Conservation (phyloP, 2,797 vertebrate genomes). For the Periophthalmus magnuspinnatus region DNA sequence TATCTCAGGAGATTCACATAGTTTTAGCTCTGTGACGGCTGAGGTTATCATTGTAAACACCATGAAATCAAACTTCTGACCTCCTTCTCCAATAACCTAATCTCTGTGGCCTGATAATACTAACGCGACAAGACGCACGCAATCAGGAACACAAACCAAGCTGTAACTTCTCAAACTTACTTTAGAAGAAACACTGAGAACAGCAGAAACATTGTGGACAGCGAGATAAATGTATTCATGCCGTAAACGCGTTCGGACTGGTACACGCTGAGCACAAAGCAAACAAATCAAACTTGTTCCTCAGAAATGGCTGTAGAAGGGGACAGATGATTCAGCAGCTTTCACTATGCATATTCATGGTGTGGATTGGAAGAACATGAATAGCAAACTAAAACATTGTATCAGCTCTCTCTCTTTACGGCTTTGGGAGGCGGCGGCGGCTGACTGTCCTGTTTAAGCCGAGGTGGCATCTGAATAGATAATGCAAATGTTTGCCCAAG, state of each 20-base stretch:
- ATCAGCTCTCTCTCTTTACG: slow-evolving; percentile 18
- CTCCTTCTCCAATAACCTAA: not conserved
- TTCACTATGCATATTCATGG: slow-evolving; percentile 16
- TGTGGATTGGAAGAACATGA: slow-evolving; percentile 19
- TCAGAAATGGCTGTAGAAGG: slow-evolving; percentile 5
- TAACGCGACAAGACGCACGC: not conserved
- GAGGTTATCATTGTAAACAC: not conserved
- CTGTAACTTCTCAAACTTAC: not conserved
- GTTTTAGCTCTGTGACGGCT: too few species aligned
- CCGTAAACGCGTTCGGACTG: not conserved
- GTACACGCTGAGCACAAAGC: not conserved
- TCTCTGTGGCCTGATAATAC: not conserved
- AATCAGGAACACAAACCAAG: not conserved
- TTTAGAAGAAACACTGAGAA: not conserved
- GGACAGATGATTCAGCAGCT: slow-evolving; percentile 12
- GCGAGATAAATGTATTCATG: not conserved
- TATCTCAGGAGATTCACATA: not conserved
- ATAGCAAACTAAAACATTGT: slow-evolving; percentile 19
- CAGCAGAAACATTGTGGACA: slow-evolving; percentile 9
- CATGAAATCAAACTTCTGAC: not conserved
- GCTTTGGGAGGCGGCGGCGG: slow-evolving; percentile 27
- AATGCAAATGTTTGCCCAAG: slow-evolving; percentile 38
- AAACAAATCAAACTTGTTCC: slow-evolving; percentile 2
- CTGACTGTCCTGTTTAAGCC: slow-evolving; percentile 43
- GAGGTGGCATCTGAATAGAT: slow-evolving; percentile 37